These are phyloP conservation scores for Magallana gigas DNA, from an alignment of 1,140 invertebrate genomes.

Conservation along the genomic window DNA sequence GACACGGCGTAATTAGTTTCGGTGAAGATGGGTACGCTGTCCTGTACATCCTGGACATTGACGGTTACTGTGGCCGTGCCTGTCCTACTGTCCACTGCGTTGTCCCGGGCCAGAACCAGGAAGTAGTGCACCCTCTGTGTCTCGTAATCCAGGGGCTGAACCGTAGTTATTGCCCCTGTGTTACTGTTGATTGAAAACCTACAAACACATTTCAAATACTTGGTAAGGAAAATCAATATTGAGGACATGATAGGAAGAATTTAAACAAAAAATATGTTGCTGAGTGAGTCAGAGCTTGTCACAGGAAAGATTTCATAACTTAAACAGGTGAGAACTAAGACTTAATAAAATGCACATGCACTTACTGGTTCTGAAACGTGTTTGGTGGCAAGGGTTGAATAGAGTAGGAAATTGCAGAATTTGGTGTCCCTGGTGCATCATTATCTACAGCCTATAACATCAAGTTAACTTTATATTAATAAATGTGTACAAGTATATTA, in stretches of 20 bases:
- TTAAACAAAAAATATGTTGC: too few species aligned
- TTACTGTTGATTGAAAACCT: slow-evolving; percentile 65
- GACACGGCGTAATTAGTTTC: slow-evolving; percentile 56
- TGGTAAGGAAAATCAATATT: background rate
- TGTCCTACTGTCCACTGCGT: slow-evolving; percentile 50
- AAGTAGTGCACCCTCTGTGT: slow-evolving; percentile 54
- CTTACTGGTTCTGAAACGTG: slow-evolving; percentile 29
- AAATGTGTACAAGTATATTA: too few species aligned
- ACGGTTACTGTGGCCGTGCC: slow-evolving; percentile 64
- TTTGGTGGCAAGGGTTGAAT: background rate
- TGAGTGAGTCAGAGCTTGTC: too few species aligned
- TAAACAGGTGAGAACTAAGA: too few species aligned
- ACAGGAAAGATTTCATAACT: too few species aligned
- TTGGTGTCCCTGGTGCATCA: slow-evolving; percentile 52
- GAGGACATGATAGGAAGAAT: too few species aligned
- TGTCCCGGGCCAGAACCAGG: slow-evolving; percentile 64
- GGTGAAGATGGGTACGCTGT: slow-evolving; percentile 66
- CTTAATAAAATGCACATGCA: background rate
- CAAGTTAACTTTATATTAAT: background rate
- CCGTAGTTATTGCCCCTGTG: slow-evolving; percentile 60
- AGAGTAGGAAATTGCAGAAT: slow-evolving; percentile 53
- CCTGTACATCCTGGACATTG: slow-evolving; percentile 64
- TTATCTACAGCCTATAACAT: slow-evolving; percentile 58
- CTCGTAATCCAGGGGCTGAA: slow-evolving; percentile 65
- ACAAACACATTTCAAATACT: slow-evolving; percentile 27